Evolutionary conservation across 2,888 invertebrate species (phyloP).

Genomic region (Caradrina clavipalpis): DNA sequence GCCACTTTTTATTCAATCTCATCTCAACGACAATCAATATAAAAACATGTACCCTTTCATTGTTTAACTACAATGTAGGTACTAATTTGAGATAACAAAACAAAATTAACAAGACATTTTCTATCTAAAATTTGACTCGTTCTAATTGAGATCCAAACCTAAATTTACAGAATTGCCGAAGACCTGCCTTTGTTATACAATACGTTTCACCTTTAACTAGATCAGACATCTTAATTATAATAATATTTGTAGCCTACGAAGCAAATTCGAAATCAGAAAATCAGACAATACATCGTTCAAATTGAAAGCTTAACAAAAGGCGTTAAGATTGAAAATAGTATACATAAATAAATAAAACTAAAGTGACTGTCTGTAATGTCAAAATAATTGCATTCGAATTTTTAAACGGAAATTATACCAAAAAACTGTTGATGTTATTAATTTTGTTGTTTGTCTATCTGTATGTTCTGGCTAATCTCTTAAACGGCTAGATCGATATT

Average conservation of each 20-base stretch:
- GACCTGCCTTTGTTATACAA: neutral
- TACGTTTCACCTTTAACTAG: neutral
- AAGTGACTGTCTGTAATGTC: too few relatives aligned
- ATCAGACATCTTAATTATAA: neutral
- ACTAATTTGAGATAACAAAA: neutral
- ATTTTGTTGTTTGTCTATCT: too few relatives aligned
- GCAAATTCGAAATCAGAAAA: neutral
- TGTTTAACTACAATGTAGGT: neutral
- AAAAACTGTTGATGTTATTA: too few relatives aligned
- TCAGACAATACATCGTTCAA: neutral
- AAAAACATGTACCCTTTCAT: too few relatives aligned
- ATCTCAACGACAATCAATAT: too few relatives aligned
- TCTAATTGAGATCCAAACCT: neutral
- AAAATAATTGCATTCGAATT: too few relatives aligned
- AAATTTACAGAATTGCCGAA: neutral
- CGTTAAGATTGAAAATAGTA: constrained; percentile 3
- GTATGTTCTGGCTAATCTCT: too few relatives aligned
- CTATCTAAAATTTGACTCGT: neutral
- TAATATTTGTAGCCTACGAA: neutral
- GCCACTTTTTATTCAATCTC: too few relatives aligned
- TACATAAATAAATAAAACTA: too few relatives aligned
- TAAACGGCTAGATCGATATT: too few relatives aligned
- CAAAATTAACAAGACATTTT: neutral
- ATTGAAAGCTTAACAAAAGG: neutral
- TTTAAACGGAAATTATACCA: too few relatives aligned